Base-by-base conservation (phyloP, 2,797 vertebrate genomes). In the Hippoglossus hippoglossus region DNA sequence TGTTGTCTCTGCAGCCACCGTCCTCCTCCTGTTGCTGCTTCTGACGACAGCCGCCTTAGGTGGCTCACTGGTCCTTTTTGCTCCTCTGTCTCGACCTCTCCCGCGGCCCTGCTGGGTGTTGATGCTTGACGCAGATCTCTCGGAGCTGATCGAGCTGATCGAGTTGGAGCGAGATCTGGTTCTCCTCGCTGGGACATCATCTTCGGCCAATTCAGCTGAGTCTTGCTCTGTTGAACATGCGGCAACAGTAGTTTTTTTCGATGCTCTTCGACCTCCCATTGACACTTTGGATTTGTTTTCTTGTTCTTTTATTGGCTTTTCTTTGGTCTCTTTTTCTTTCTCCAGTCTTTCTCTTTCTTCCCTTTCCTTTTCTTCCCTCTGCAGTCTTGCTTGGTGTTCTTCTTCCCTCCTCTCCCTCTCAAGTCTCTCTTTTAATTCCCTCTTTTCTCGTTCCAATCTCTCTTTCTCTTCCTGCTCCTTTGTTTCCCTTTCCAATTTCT, bases 91-190 rank as follows among this genome's bases (percentile, higher is more conserved):
- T 67, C 66, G 9, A 0, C 87, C 85, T 55, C 87, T 72, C 3
- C 84, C 89, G n/a, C 70, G 68, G 62, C 54, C 83, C 22, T 34
- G 18, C 47, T 49, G 19, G 19, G 19, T 50, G 25, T 12, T 62
- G 10, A 77, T 19, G 19, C 77, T 83, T 10, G 89, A 83, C 9
- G 73, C 53, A 2, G 94, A 93, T 63, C 49, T 89, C 76, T 93
- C 92, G 0, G 94, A 95, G 76, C 86, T 86, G 47, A 94, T 77
- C 0, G 93, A 93, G 80, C 89, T 92, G 58, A 91, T 92, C 0
- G 94, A 95, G 73, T 88, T 92, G 55, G 92, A 94, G 57, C 90
- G 91, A 50, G 92, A 93, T 11, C 93, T 89, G 61, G 92, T 88
- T 71, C 85, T 91, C 31, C 81, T 89, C 2, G 87, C 87, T 7